phyloP scores from a whole-genome alignment of 2,113 vertebrate species.

The Vulpes lagopus region DNA sequence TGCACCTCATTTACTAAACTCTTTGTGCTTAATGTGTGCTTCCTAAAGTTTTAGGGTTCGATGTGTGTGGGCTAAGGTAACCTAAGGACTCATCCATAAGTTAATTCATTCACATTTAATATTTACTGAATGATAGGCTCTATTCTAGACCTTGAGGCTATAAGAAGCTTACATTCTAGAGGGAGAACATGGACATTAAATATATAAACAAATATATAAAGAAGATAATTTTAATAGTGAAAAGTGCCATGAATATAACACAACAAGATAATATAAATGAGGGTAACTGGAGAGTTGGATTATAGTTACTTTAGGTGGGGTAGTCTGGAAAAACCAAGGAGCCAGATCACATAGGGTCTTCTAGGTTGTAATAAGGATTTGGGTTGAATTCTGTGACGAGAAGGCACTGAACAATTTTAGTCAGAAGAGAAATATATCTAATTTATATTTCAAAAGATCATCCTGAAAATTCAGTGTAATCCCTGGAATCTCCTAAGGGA shows the following conservation, averaged over 20 bases:
- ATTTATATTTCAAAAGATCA: conserved; percentile 36
- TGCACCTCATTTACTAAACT: not conserved
- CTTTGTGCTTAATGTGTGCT: not conserved
- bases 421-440: conserved; percentile 39
- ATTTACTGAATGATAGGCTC: not conserved
- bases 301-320: not conserved
- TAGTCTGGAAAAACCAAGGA: not conserved
- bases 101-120: not conserved
- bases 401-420: not conserved
- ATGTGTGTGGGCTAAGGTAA: not conserved
- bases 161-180: not conserved
- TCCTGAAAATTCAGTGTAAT: conserved; percentile 4
- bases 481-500: conserved; percentile 6
- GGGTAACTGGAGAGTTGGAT: not conserved
- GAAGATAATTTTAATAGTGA: not conserved
- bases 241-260: conserved; percentile 28
- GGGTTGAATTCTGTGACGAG: conserved; percentile 18
- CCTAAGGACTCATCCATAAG: not conserved
- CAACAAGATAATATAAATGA: not conserved
- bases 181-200: conserved; percentile 7
- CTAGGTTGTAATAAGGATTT: not conserved
- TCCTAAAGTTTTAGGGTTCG: conserved; percentile 9
- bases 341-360: not conserved
- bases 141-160: not conserved
- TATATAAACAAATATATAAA: not conserved